Percentiles rank a stretch among this genome's conserved stretches.
phyloP scores from a whole-genome alignment of 2,888 invertebrate species.

The Mimas tiliae region DNA sequence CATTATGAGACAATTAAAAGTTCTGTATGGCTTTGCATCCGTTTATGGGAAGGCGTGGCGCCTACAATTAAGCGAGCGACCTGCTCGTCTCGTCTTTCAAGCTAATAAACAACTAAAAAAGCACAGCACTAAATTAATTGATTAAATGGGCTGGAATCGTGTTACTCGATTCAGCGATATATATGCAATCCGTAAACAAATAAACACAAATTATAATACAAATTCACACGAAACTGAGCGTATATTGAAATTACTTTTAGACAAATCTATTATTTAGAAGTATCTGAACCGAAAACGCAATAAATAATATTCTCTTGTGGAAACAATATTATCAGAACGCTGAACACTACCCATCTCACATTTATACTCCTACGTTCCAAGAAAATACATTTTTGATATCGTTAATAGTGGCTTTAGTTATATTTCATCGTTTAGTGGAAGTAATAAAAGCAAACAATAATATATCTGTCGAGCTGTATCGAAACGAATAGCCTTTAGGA shows the following conservation, averaged over 20 bases:
- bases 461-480: slow-evolving; percentile 39
- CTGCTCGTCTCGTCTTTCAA: no score
- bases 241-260: not conserved
- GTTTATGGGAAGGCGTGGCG: no score
- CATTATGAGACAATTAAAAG: no score
- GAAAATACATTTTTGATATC: slow-evolving; percentile 43
- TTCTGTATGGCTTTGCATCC: no score
- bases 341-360: not conserved
- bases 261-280: not conserved
- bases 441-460: slow-evolving; percentile 46
- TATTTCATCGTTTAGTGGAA: slow-evolving; percentile 41
- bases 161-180: no score
- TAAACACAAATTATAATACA: no score
- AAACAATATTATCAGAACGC: not conserved
- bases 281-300: not conserved
- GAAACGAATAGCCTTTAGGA: slow-evolving; percentile 52
- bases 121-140: no score
- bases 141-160: no score
- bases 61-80: no score
- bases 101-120: no score
- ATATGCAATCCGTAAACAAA: no score
- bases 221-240: no score
- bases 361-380: not conserved
- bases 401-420: slow-evolving; percentile 46
- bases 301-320: not conserved